A percentile compares a stretch with the other conserved stretches of the same genome.
phyloP scores from a whole-genome alignment of 30 jellyfish, hydroid and myxozoan species.

The Hydractinia symbiolongicarpus region DNA sequence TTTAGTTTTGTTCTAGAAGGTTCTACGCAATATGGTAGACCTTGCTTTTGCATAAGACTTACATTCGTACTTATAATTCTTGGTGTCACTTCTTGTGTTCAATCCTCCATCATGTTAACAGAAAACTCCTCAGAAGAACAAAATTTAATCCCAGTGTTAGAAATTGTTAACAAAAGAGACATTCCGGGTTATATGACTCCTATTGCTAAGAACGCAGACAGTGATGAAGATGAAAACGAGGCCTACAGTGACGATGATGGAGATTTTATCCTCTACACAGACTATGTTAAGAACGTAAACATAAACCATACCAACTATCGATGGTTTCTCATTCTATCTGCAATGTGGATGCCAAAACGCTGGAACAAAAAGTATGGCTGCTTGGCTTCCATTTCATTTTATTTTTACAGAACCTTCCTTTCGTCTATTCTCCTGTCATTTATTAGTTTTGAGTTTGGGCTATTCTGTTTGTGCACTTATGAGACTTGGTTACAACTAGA shows the following conservation, averaged over 20 bases:
- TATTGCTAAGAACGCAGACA: too few species aligned
- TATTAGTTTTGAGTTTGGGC: slow-evolving; percentile 7
- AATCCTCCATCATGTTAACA: too few species aligned
- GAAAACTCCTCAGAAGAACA: too few species aligned
- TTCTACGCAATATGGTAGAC: too few species aligned
- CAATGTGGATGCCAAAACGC: not conserved
- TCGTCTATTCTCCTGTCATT: not conserved
- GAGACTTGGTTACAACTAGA: not conserved
- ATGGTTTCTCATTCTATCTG: slow-evolving; percentile 1
- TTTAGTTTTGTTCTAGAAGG: too few species aligned
- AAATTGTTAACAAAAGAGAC: too few species aligned
- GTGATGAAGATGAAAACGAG: not conserved
- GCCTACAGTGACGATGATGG: slow-evolving; percentile 4
- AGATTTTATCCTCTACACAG: not conserved
- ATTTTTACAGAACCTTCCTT: not conserved
- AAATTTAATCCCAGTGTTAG: too few species aligned
- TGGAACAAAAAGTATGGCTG: not conserved
- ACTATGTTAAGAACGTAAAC: not conserved
- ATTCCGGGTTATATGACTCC: too few species aligned
- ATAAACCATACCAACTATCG: not conserved
- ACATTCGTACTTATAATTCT: too few species aligned
- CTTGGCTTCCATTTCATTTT: not conserved
- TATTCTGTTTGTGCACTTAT: not conserved
- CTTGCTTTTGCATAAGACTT: too few species aligned
- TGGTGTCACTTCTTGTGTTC: too few species aligned